Evolutionary conservation across 2,888 invertebrate genomes (phyloP).

Genomic region (Hirtodrosophila histrioides): DNA sequence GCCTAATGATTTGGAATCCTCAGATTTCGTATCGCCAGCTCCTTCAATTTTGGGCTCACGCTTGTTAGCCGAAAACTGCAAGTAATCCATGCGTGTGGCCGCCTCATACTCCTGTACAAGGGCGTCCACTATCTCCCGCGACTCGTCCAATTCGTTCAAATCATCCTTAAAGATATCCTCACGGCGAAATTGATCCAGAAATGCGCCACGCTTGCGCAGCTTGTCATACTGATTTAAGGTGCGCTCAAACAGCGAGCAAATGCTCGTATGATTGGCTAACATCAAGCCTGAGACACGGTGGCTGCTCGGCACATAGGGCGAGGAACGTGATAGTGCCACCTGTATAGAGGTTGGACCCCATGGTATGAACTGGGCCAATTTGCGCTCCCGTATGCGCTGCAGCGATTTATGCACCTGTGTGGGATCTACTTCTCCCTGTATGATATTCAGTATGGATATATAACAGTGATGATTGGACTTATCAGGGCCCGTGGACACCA

Average conservation of each 20-base stretch:
- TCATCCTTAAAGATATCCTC: constrained; percentile 97
- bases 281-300: constrained; percentile 98
- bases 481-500: constrained; percentile 98
- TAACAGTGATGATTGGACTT: constrained; percentile 96
- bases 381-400: constrained; percentile 96
- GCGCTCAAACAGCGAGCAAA: constrained; percentile 96
- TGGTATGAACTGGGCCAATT: constrained; percentile 97
- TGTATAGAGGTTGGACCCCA: constrained; percentile 99
- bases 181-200: constrained; percentile 98
- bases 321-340: constrained; percentile 97
- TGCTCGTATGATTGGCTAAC: constrained; percentile 99
- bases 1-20: constrained; percentile 31
- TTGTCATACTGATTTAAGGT: constrained; percentile 97
- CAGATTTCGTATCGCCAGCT: constrained; percentile 23
- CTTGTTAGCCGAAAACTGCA: constrained; percentile 83
- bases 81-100: constrained; percentile 95
- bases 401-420: constrained; percentile 98
- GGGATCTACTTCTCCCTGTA: constrained; percentile 99
- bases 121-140: constrained; percentile 95
- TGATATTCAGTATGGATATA: constrained; percentile 98
- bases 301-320: constrained; percentile 97
- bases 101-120: constrained; percentile 98
- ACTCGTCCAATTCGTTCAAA: constrained; percentile 95
- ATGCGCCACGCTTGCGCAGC: constrained; percentile 97
- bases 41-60: constrained; percentile 16